Base-by-base conservation (phyloP, 2,113 vertebrate species). In the Alligator sinensis region DNA sequence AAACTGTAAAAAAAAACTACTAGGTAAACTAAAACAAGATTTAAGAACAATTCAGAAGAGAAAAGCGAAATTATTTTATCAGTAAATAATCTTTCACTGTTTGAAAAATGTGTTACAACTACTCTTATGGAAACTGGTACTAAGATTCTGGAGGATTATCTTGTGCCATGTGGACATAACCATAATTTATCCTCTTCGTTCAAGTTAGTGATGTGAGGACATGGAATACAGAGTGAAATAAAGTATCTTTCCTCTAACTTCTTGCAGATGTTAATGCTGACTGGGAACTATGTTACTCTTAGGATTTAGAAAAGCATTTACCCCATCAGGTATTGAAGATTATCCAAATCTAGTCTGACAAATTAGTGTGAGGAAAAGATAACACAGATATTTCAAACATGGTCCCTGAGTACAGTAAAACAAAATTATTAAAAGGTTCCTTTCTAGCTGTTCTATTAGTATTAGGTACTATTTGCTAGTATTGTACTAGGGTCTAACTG, bases 21-120 rank as follows among this genome's bases (percentile, higher is more conserved):
- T 47, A 47, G 47, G 47, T 47, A 47, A 47, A 89, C 70, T 87
- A 87, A 91, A 95, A 80, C 9, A 78, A 92, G 87, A 96, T 87
- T 93, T 87, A 93, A 55, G 0, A 84, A 93, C 87, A 61, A 86
- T 87, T 97, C 47, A 87, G n/a, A 9, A 94, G 10, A 95, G 6
- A 95, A 89, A 93, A 94, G 96, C 84, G 19, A 59, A 96, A 95
- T 90, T 93, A 84, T 84, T 94, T 84, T 79, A 77, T 76, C 66
- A 88, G 90, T 28, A 91, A 57, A 90, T 60, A 60, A 87, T 68
- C 77, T 97, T 84, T 63, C 81, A 88, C 77, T 61, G 55, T 84
- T 86, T 68, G 84, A 74, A 91, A 77, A 94, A 84, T 47, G 10
- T 84, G 80, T 87, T 80, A 95, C 89, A 27, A n/a, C 81, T 88